These are phyloP conservation scores for Phrynosoma blainvillii DNA, from an alignment of 2,113 vertebrate species.

Conservation along the genomic window DNA sequence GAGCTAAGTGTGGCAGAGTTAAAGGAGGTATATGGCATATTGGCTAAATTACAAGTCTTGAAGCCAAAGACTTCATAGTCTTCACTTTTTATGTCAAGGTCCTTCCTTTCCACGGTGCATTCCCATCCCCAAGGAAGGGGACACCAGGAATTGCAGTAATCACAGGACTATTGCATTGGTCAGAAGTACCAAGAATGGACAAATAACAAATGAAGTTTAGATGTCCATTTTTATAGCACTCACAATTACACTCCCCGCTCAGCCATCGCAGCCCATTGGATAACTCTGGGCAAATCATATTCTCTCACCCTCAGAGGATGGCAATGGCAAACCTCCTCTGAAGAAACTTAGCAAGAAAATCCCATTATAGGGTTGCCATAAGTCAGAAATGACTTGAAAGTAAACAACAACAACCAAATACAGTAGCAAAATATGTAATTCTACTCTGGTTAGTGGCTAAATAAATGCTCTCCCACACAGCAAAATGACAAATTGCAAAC, in stretches of 20 bases:
- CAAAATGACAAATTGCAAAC: background rate
- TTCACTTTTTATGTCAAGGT: background rate
- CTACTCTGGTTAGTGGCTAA: background rate
- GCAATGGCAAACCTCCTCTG: too few relatives aligned
- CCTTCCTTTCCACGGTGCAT: background rate
- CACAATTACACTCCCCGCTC: background rate
- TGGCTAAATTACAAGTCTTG: background rate
- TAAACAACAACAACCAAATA: too few relatives aligned
- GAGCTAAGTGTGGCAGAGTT: background rate
- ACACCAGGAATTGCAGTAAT: too few relatives aligned
- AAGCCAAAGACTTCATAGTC: background rate
- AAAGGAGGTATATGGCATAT: background rate
- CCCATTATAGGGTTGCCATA: too few relatives aligned
- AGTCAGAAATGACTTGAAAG: too few relatives aligned
- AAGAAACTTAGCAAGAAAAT: too few relatives aligned
- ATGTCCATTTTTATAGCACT: background rate
- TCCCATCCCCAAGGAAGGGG: too few relatives aligned
- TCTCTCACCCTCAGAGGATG: too few relatives aligned
- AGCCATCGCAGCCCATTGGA: too few relatives aligned
- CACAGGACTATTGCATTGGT: too few relatives aligned
- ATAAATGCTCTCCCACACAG: background rate
- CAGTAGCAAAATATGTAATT: background rate
- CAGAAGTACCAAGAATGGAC: background rate
- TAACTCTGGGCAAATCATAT: too few relatives aligned
- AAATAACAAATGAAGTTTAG: background rate